phyloP scores from a whole-genome alignment of 1,140 invertebrate species.

The Sminthurides bifidus region DNA sequence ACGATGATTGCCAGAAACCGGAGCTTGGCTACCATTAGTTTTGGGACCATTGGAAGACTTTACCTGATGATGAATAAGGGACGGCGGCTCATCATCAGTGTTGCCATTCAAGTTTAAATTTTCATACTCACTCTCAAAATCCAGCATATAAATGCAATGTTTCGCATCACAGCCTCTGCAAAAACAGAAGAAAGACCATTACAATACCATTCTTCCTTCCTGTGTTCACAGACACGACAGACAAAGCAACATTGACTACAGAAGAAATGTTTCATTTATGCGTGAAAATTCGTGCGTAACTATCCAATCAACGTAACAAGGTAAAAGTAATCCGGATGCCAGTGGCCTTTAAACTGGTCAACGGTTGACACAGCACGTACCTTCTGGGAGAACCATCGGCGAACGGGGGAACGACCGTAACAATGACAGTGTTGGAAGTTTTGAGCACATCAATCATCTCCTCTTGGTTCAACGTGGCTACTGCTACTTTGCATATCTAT shows the following conservation, averaged over 20 bases:
- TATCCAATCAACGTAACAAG: conserved; percentile 1
- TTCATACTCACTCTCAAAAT: conserved; percentile 58
- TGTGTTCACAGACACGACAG: no score
- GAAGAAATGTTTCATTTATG: no score
- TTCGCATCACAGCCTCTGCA: conserved; percentile 53
- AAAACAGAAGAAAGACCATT: not conserved
- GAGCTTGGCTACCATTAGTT: conserved; percentile 38
- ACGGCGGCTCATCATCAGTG: conserved; percentile 27
- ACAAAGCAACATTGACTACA: no score
- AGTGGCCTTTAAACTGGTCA: no score
- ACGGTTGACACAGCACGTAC: conserved; percentile 34
- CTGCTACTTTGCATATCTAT: conserved; percentile 73
- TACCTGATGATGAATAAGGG: conserved; percentile 23
- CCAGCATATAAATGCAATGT: conserved; percentile 53
- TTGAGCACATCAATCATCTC: conserved; percentile 88
- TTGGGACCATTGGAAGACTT: conserved; percentile 18
- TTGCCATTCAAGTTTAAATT: conserved; percentile 40
- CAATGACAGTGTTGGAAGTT: conserved; percentile 71
- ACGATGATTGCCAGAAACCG: conserved; percentile 46
- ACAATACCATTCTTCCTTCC: no score
- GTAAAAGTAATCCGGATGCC: no score
- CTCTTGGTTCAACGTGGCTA: conserved; percentile 78
- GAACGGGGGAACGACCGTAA: conserved; percentile 67
- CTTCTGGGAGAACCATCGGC: conserved; percentile 53
- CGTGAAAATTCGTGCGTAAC: no score